Conservation (phyloP, 2,113 vertebrate species). For the Glareola pratincola region DNA sequence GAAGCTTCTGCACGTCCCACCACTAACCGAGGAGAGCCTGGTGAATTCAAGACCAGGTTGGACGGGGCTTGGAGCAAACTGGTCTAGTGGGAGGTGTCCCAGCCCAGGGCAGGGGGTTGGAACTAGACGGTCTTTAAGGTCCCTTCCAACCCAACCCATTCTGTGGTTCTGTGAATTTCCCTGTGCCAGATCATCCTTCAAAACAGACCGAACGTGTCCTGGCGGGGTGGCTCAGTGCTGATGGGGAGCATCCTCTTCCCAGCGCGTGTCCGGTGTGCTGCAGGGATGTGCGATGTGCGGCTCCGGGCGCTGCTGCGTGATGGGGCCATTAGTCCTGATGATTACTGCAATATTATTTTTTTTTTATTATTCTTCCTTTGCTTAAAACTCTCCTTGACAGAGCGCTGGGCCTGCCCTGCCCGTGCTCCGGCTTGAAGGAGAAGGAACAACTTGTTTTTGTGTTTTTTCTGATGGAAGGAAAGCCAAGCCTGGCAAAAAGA, state of each 20-base stretch:
- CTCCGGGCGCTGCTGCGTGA: neutral
- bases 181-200: neutral
- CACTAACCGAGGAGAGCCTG: neutral
- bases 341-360: neutral
- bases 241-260: neutral
- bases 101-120: no score
- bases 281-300: neutral
- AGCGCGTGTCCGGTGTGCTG: no score
- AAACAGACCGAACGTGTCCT: accelerated
- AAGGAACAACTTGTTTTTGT: conserved; percentile 21
- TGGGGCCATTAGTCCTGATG: neutral
- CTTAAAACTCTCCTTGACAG: neutral
- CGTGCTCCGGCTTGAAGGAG: neutral
- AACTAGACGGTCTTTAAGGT: no score
- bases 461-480: neutral
- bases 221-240: neutral
- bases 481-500: conserved; percentile 2
- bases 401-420: neutral
- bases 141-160: no score
- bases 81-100: no score
- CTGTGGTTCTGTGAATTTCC: no score
- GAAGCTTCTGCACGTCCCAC: neutral
- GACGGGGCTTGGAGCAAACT: no score
- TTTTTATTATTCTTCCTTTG: neutral
- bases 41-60: neutral